Base-by-base conservation (phyloP, 2,888 invertebrate species). In the Elegia similella region DNA sequence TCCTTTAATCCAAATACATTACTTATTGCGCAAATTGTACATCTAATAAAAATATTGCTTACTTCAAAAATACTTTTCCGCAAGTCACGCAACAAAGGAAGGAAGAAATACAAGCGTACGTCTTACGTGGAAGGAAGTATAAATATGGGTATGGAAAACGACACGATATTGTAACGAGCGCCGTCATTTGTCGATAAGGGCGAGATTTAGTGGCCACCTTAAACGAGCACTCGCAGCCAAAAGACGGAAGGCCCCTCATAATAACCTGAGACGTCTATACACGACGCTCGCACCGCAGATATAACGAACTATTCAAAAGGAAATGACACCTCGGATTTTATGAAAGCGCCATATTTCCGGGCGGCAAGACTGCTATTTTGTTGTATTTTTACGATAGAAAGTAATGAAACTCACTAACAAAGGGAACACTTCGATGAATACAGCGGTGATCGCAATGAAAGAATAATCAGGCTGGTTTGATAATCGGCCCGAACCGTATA, bases 281-380 rank as follows among this genome's bases (percentile, higher is more conserved):
- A 60, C 68, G 63, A 60, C 68, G 62, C 67, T 60, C 71, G 68
- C 62, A 61, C 67, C 71, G 68, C 69, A 75, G 67, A 79, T 80
- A 79, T 85, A 85, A 84, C 82, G 78, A 84, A 83, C 82, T 82
- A 83, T 84, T 83, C 82, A 84, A 73, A 82, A 80, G 80, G 78
- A 80, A 82, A 83, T 84, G 82, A 82, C 84, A 81, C 82, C 80
- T 82, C 72, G 75, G 78, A 74, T 80, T 81, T 83, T 78, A 82
- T 82, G 81, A 83, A 83, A 79, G 80, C 72, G 62, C 68, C 67
- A 78, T 76, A 76, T 78, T 76, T 75, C 74, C 75, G 60, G 58
- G 61, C 63, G 65, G 62, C 59, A 30, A 56, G 56, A 55, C 48
- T 56, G 55, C 57, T 42, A 58, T 61, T 62, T 67, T 53, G 62